Base-by-base conservation (phyloP, 2,797 vertebrate species). In the Parauchenoglanis punctatus region DNA sequence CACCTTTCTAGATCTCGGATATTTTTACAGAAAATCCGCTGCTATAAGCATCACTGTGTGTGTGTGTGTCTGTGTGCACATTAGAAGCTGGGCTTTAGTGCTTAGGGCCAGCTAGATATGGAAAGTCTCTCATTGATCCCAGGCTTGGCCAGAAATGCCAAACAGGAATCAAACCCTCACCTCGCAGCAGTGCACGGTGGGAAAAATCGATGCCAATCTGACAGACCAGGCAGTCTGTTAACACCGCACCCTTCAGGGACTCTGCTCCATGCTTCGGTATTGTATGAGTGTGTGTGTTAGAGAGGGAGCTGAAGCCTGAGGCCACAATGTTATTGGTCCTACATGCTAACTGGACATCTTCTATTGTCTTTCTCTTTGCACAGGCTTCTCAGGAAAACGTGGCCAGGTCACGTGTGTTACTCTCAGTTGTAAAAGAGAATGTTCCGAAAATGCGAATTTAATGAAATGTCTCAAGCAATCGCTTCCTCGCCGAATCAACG, bases 161-260 rank as follows among this genome's bases (percentile, higher is more conserved):
- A 90, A 90, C 81, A 91, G 78, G 85, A 88, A 91, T 90, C 87
- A 91, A 89, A 90, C 77, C 81, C n/a, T 85, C 70, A 86, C 83
- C 90, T 86, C 76, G 84, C 68, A 87, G 91, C 83, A 80, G 77
- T 77, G 89, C 63, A 81, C 58, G 46, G 88, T 87, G 87, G 88
- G 87, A 85, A 90, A 92, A 92, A 93, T 91, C 92, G 85, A 93
- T 92, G 90, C n/a, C 90, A 88, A 87, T 91, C 88, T 88, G 87
- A 88, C 83, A 90, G 90, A 80, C 63, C 77, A 49, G 89, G 89
- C 85, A 84, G 85, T 91, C 87, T 86, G 89, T 90, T 91, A 89
- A 87, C 73, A 61, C 78, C n/a, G 73, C 87, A 87, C 88, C 86
- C 87, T 85, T 88, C 20, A 8, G 89, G 72, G 70, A 89, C 68